A percentile compares a stretch with the other conserved stretches of the same genome.
Evolutionary conservation across 35 echinoderm and acorn worm genomes (phyloP).

Genomic region (Ophiothrix spiculata): DNA sequence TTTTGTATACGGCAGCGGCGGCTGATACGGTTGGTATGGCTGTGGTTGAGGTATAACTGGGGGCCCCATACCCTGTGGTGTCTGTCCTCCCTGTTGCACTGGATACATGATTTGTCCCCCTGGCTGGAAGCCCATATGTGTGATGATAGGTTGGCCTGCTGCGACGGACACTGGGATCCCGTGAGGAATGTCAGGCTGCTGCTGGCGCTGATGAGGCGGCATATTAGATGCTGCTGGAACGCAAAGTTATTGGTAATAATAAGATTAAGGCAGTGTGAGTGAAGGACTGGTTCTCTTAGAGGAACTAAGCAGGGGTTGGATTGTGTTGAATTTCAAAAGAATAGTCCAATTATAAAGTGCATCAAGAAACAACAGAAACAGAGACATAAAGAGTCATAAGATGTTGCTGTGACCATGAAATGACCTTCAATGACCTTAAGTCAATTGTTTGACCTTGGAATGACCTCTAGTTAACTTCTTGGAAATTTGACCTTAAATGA

Average conservation of each 20-base stretch:
- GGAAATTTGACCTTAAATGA: no score
- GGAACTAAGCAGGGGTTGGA: neutral
- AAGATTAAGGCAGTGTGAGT: neutral
- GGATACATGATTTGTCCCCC: neutral
- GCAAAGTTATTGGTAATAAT: no score
- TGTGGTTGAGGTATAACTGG: conserved; percentile 11
- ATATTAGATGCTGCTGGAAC: conserved; percentile 17
- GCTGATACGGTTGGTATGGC: conserved; percentile 12
- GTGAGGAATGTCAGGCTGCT: conserved; percentile 3
- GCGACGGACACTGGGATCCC: conserved; percentile 11
- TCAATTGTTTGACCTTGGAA: no score
- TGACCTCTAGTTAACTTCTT: no score
- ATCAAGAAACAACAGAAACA: neutral
- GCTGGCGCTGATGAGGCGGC: conserved; percentile 8
- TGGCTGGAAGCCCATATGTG: neutral
- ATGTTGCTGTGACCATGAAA: no score
- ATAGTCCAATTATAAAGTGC: neutral
- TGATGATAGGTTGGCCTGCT: conserved; percentile 2
- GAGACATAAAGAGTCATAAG: no score
- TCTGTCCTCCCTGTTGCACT: neutral
- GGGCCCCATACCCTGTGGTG: conserved; percentile 3
- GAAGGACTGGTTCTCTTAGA: neutral
- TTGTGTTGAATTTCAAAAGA: neutral
- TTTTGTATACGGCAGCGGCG: neutral
- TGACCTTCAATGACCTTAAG: no score